A percentile compares a stretch with the other conserved stretches of the same genome.
These are phyloP conservation scores for Melanargia galathea DNA, from an alignment of 2,888 invertebrate species.

Conservation along the genomic window DNA sequence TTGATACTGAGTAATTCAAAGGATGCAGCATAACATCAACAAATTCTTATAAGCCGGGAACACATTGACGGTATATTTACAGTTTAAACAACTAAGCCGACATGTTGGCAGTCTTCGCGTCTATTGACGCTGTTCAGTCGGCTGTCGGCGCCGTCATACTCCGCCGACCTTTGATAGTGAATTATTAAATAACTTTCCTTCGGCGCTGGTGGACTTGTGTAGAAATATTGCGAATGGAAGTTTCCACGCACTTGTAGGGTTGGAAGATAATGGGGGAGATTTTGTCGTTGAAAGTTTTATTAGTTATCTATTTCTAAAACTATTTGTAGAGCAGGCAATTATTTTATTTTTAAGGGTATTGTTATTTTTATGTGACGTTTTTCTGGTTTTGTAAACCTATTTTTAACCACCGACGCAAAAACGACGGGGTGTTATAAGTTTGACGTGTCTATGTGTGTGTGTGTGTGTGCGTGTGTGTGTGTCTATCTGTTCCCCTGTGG, in stretches of 20 bases:
- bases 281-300: not conserved
- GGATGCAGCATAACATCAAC: too few species aligned
- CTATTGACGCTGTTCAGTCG: conserved; percentile 14
- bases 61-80: too few species aligned
- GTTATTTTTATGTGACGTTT: not conserved
- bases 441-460: too few species aligned
- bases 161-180: conserved; percentile 35
- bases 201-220: conserved; percentile 16
- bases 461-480: too few species aligned
- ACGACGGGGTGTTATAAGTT: too few species aligned
- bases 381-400: too few species aligned
- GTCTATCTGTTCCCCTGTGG: too few species aligned
- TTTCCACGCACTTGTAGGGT: conserved; percentile 26
- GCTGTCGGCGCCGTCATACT: conserved; percentile 36
- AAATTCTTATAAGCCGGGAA: too few species aligned
- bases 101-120: not conserved
- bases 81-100: too few species aligned
- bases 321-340: not conserved
- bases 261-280: conserved; percentile 12
- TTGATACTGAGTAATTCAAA: too few species aligned
- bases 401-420: too few species aligned
- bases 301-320: not conserved
- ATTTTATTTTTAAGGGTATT: not conserved
- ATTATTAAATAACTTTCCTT: conserved; percentile 39
- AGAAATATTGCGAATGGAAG: conserved; percentile 11